Evolutionary conservation across 2,113 vertebrate species (phyloP).

Genomic region (Chaenogobius annularis): DNA sequence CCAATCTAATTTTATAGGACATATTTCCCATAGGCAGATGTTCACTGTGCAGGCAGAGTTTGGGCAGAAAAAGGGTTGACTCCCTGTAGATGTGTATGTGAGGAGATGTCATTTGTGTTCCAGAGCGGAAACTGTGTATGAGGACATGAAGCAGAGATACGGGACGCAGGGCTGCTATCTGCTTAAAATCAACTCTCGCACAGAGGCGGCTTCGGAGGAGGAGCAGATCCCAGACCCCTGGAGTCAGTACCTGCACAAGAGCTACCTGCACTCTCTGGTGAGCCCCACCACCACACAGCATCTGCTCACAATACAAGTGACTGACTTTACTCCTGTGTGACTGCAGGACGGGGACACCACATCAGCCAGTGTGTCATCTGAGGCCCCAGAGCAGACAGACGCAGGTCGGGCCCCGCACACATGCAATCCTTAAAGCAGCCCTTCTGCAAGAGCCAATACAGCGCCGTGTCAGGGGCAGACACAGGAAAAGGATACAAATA

Average conservation of each 20-base stretch:
- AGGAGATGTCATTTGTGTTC: not conserved
- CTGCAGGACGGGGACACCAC: not conserved
- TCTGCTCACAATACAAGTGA: not conserved
- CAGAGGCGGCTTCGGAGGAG: conserved; percentile 79
- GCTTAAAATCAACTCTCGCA: conserved; percentile 93
- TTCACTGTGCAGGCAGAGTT: too few species aligned
- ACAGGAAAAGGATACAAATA: too few species aligned
- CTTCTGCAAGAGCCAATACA: too few species aligned
- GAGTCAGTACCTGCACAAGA: conserved; percentile 96
- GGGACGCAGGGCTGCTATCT: conserved; percentile 95
- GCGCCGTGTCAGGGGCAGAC: too few species aligned
- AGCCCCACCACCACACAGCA: not conserved
- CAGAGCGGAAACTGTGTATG: conserved; percentile 93
- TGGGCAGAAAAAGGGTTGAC: too few species aligned
- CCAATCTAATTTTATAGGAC: too few species aligned
- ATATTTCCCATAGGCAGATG: too few species aligned
- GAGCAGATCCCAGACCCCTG: conserved; percentile 98
- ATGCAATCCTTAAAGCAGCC: too few species aligned
- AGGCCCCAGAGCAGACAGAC: conserved; percentile 48
- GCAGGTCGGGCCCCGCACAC: conserved; percentile 73
- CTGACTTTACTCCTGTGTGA: not conserved
- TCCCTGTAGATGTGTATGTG: not conserved
- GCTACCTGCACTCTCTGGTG: conserved; percentile 85
- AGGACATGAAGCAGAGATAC: conserved; percentile 97
- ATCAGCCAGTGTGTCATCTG: not conserved